Conservation (phyloP, 2,113 vertebrate species). For the Dryoscopus gambensis region DNA sequence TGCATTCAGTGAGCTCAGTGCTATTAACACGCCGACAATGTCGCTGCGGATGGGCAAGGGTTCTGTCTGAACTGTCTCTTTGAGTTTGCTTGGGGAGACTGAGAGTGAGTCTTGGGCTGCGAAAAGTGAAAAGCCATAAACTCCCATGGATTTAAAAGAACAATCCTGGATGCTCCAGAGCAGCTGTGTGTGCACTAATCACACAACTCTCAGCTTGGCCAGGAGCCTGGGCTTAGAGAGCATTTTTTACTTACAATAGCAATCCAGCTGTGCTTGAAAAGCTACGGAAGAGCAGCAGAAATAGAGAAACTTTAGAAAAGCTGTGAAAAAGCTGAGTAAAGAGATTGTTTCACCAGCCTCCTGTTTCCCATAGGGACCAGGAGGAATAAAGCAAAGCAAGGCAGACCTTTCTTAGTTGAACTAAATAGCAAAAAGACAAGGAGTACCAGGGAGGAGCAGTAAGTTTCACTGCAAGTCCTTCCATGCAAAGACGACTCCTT, state of each 20-base stretch:
- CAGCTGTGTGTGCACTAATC: neutral
- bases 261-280: neutral
- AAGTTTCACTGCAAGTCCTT: neutral
- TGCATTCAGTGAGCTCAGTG: neutral
- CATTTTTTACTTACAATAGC: slow-evolving; percentile 2
- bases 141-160: neutral
- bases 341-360: neutral
- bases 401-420: neutral
- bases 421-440: neutral
- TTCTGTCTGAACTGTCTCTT: neutral
- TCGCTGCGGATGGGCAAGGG: neutral
- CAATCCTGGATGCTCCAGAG: neutral
- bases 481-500: neutral
- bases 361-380: neutral
- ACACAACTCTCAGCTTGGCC: neutral
- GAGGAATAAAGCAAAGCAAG: neutral
- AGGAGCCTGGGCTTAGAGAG: neutral
- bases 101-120: neutral
- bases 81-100: neutral
- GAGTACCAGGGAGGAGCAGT: neutral
- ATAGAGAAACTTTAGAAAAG: neutral
- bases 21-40: neutral
- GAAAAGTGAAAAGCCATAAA: neutral
- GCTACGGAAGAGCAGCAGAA: neutral
- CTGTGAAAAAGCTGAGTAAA: neutral